Conservation (phyloP, 37 sponge, comb jelly and placozoan species). For the Oopsacas minuta region DNA sequence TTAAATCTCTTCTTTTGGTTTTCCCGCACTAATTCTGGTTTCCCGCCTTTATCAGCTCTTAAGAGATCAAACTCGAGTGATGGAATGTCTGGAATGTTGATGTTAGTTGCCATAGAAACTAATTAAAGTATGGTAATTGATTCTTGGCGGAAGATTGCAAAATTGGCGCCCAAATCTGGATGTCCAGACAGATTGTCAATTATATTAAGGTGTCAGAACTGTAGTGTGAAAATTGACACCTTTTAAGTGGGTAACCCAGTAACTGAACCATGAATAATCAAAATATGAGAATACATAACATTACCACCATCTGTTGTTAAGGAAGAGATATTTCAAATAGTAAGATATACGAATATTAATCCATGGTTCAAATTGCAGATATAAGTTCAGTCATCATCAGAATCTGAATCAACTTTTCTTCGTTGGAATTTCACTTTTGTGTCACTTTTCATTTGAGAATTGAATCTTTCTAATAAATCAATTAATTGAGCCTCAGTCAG, state of each 20-base stretch:
- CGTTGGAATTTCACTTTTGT: conserved; percentile 68
- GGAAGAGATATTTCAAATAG: too few species aligned
- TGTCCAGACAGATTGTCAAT: too few species aligned
- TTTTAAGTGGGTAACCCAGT: too few species aligned
- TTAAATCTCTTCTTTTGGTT: conserved; percentile 81
- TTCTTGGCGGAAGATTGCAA: too few species aligned
- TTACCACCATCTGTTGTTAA: too few species aligned
- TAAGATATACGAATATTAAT: too few species aligned
- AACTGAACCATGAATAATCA: too few species aligned
- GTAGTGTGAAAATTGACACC: too few species aligned
- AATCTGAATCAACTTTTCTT: background rate
- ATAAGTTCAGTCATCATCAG: background rate
- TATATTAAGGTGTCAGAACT: too few species aligned
- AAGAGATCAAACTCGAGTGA: conserved; percentile 69
- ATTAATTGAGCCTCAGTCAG: conserved; percentile 56
- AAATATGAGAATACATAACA: too few species aligned
- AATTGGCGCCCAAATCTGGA: too few species aligned
- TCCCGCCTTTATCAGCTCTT: conserved; percentile 90
- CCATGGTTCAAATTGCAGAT: background rate
- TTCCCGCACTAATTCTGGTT: conserved; percentile 80
- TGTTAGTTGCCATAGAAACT: conserved; percentile 7
- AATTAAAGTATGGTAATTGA: too few species aligned
- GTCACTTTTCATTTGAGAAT: conserved; percentile 53
- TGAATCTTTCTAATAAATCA: conserved; percentile 51
- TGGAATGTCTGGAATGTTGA: conserved; percentile 13